Evolutionary conservation across 2,888 invertebrate genomes (phyloP).

Genomic region (Cremastinae sp.): DNA sequence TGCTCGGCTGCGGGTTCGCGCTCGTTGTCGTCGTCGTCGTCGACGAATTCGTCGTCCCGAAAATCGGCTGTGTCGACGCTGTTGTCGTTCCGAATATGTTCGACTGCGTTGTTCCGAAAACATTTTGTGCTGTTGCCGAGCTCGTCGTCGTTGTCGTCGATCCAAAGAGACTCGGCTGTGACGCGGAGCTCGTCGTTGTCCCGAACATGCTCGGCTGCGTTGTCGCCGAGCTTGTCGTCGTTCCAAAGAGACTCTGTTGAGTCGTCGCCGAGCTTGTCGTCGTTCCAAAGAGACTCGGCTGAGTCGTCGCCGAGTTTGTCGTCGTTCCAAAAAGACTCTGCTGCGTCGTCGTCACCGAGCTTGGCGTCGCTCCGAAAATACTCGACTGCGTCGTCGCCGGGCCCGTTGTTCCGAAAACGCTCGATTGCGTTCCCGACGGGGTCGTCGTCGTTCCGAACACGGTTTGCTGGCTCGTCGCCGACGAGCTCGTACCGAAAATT

Average conservation of each 20-base stretch:
- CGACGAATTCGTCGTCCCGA: not conserved
- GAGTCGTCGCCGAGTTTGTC: not conserved
- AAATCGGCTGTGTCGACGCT: conserved; percentile 26
- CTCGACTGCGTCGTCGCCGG: conserved; percentile 13
- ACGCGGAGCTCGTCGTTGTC: conserved; percentile 37
- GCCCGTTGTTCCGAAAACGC: conserved; percentile 55
- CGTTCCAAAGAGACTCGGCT: conserved; percentile 48
- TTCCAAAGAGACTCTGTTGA: conserved; percentile 52
- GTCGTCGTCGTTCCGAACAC: conserved; percentile 57
- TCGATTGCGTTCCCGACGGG: conserved; percentile 21
- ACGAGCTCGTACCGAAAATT: conserved; percentile 19
- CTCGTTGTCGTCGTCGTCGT: not conserved
- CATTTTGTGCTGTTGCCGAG: conserved; percentile 22
- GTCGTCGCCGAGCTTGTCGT: conserved; percentile 7
- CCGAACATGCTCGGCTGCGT: conserved; percentile 52
- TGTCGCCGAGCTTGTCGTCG: conserved; percentile 22
- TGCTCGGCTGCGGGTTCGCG: no score
- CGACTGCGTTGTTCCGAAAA: conserved; percentile 51
- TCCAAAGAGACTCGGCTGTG: conserved; percentile 19
- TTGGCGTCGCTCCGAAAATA: conserved; percentile 55
- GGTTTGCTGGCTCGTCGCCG: conserved; percentile 1
- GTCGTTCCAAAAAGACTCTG: conserved; percentile 26
- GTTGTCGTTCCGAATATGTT: conserved; percentile 53
- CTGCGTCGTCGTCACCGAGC: conserved; percentile 13
- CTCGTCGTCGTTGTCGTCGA: conserved; percentile 3